Conservation (phyloP, 1,140 invertebrate genomes). For the Cepaea nemoralis region DNA sequence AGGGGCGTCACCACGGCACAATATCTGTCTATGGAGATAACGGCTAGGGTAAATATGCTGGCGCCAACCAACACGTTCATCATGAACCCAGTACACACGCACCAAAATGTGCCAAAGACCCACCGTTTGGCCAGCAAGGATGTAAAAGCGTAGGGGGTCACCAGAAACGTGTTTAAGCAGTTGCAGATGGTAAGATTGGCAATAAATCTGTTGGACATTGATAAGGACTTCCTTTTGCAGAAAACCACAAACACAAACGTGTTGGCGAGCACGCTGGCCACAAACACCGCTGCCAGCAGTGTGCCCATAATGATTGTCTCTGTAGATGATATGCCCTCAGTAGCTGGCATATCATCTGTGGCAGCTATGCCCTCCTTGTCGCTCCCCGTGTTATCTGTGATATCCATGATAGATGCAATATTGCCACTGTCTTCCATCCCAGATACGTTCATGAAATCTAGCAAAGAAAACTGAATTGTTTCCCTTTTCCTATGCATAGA, state of each 20-base stretch:
- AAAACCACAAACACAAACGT: slow-evolving; percentile 76
- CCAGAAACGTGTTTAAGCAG: slow-evolving; percentile 76
- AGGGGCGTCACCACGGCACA: slow-evolving; percentile 77
- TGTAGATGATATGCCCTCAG: slow-evolving; percentile 27
- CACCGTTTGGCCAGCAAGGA: slow-evolving; percentile 67
- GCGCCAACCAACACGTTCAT: slow-evolving; percentile 75
- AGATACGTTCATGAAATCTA: not conserved
- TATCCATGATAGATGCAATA: not conserved
- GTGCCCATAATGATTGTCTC: slow-evolving; percentile 46
- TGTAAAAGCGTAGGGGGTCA: slow-evolving; percentile 76
- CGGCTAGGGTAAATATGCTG: slow-evolving; percentile 80
- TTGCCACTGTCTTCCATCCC: not conserved
- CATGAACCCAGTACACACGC: slow-evolving; percentile 74
- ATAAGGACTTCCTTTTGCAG: slow-evolving; percentile 75
- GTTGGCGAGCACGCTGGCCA: slow-evolving; percentile 74
- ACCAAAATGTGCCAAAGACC: slow-evolving; percentile 69
- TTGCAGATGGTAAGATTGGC: slow-evolving; percentile 80
- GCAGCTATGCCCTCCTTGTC: not conserved
- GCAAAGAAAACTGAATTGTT: not conserved
- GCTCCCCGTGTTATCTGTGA: not conserved
- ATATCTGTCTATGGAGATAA: slow-evolving; percentile 88
- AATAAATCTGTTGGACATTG: slow-evolving; percentile 80
- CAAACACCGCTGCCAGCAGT: slow-evolving; percentile 59
- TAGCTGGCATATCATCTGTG: too few species aligned
- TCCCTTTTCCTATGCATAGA: not conserved